Conservation (phyloP, 2,888 invertebrate species). For the Zootermopsis nevadensis region DNA sequence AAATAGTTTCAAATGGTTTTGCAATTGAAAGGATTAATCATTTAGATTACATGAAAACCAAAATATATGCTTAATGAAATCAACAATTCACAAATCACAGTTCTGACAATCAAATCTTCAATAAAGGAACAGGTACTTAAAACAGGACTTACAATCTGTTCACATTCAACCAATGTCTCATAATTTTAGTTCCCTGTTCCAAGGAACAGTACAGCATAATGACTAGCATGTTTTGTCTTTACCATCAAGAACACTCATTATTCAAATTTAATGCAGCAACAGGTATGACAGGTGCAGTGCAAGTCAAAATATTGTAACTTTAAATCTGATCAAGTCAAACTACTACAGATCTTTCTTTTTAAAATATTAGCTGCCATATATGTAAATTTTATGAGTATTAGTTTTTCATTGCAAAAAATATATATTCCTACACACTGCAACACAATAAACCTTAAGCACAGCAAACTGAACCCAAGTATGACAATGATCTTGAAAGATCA, state of each 20-base stretch:
- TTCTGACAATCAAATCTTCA: background rate
- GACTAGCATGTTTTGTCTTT: conserved; percentile 18
- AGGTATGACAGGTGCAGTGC: background rate
- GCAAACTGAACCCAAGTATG: background rate
- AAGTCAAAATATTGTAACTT: background rate
- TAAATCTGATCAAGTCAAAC: background rate
- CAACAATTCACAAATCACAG: no score
- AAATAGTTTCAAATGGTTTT: no score
- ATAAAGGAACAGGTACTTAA: background rate
- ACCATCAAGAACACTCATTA: background rate
- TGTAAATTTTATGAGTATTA: background rate
- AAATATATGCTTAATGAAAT: no score
- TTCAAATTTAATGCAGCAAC: background rate
- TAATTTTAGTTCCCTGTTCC: background rate
- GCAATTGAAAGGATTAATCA: no score
- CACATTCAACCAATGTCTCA: background rate
- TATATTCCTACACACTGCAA: background rate
- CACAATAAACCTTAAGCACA: background rate
- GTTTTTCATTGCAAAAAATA: background rate
- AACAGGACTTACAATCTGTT: background rate
- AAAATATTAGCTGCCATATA: background rate
- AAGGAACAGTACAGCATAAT: background rate
- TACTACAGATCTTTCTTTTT: conserved; percentile 1
- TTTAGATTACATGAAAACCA: no score
- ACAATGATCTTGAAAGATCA: background rate